Percentiles rank a stretch among this genome's conserved stretches.
These are phyloP conservation scores for Catharus minimus DNA, from an alignment of 2,113 vertebrate species.

Conservation along the genomic window DNA sequence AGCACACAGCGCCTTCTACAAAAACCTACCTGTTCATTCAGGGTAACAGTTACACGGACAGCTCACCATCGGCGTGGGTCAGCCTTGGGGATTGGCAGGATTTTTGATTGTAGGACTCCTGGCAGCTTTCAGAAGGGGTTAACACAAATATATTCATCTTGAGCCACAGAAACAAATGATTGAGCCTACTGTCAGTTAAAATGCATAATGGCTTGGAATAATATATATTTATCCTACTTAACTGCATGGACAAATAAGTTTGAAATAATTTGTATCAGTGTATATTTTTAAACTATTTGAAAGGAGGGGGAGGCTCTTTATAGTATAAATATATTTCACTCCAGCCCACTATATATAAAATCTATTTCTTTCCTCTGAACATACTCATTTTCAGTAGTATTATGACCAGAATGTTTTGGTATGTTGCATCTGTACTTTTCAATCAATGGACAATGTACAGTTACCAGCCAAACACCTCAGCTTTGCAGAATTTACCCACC, in stretches of 20 bases:
- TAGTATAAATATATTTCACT: constrained; percentile 62
- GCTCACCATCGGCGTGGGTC: not conserved
- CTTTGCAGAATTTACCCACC: not conserved
- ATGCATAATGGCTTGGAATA: constrained; percentile 8
- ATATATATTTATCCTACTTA: not conserved
- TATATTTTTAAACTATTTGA: constrained; percentile 25
- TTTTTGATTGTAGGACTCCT: not conserved
- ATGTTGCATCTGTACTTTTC: not conserved
- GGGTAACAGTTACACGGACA: not conserved
- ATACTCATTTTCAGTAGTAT: constrained; percentile 33
- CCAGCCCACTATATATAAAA: constrained; percentile 56
- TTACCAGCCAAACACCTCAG: not conserved
- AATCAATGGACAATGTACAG: not conserved
- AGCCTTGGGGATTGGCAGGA: not conserved
- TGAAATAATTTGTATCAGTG: not conserved
- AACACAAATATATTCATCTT: constrained; percentile 10
- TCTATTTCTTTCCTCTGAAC: constrained; percentile 9
- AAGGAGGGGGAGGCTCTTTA: constrained; percentile 49
- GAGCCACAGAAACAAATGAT: not conserved
- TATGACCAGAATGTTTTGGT: constrained; percentile 57
- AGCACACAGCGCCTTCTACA: not conserved
- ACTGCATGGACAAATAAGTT: not conserved
- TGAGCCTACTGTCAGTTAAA: not conserved
- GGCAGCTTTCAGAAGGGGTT: constrained; percentile 34
- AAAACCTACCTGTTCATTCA: constrained; percentile 31